These are phyloP conservation scores for Morpho deidamia DNA, from an alignment of 2,888 invertebrate species.

Conservation along the genomic window DNA sequence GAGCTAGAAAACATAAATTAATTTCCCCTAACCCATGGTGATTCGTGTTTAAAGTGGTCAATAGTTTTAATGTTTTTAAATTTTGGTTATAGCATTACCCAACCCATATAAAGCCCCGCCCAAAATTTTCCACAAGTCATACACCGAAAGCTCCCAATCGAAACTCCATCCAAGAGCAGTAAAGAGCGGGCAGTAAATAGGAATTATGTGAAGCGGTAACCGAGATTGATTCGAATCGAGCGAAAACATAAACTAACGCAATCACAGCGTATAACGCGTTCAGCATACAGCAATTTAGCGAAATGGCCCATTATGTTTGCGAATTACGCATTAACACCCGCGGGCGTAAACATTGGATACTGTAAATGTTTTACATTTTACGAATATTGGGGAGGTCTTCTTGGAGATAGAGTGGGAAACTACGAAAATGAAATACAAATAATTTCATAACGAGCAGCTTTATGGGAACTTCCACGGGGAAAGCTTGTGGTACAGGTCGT, in stretches of 20 bases:
- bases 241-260: constrained; percentile 18
- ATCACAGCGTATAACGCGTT: constrained; percentile 14
- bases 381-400: constrained; percentile 3
- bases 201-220: constrained; percentile 13
- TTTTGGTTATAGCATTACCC: not conserved
- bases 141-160: not conserved
- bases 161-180: constrained; percentile 1
- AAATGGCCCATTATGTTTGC: constrained; percentile 22
- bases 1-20: too few relatives aligned
- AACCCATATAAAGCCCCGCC: not conserved
- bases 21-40: too few relatives aligned
- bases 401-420: not conserved
- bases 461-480: too few relatives aligned
- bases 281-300: constrained; percentile 25
- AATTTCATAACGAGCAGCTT: too few relatives aligned
- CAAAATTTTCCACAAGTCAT: not conserved
- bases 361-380: constrained; percentile 8
- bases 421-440: too few relatives aligned
- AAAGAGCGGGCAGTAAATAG: constrained; percentile 10
- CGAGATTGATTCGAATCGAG: constrained; percentile 16
- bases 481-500: too few relatives aligned
- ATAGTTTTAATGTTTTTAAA: too few relatives aligned
- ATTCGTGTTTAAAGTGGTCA: too few relatives aligned
- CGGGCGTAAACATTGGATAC: constrained; percentile 21
- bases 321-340: constrained; percentile 18